Base-by-base conservation (phyloP, 1,140 invertebrate genomes). In the Drosophila ohnishii region DNA sequence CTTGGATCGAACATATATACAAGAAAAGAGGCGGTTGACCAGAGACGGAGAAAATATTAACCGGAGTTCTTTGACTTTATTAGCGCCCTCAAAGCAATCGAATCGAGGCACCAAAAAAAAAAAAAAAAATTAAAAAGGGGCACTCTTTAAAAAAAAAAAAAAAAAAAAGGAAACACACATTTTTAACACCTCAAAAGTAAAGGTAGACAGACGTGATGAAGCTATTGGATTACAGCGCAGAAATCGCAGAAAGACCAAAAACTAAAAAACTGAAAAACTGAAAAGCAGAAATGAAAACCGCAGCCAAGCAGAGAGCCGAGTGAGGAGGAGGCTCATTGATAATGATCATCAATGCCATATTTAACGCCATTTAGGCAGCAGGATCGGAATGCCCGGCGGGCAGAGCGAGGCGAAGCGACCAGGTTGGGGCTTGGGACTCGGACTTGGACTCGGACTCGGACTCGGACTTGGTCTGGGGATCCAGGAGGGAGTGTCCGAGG, bases 261-360 rank as follows among this genome's bases (percentile, higher is more conserved):
- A 2, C 6, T 2, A 16, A 53, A 22, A 53, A 55, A 2, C 6
- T 2, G 32, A 53, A 22, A 53, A 55, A 35, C 34, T 13, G 35
- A 51, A 51, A 34, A 51, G 25, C 48, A 19, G 16, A 37, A 53
- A 35, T 50, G 47, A 65, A 67, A 67, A 50, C 35, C 32, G 16
- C 22, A 10, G n/a, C 16, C 7, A 34, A 16, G 25, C 13, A n/a
- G 35, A 22, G 9, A 50, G 40, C 35, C 35, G n/a, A 44, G 39
- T 25, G 50, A 35, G 51, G 58, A 45, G 51, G 75, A 80, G 65
- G 62, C 75, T 67, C 66, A 50, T 57, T 47, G 81, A 84, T 84
- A 86, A 84, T 86, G 81, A 84, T 84, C 81, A 86, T 84, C 82
- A 86, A 66, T 85, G 81, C 81, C 81, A 81, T 86, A 84, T 84